Conservation (phyloP, 2,113 vertebrate genomes). For the Lycocorax pyrrhopterus region DNA sequence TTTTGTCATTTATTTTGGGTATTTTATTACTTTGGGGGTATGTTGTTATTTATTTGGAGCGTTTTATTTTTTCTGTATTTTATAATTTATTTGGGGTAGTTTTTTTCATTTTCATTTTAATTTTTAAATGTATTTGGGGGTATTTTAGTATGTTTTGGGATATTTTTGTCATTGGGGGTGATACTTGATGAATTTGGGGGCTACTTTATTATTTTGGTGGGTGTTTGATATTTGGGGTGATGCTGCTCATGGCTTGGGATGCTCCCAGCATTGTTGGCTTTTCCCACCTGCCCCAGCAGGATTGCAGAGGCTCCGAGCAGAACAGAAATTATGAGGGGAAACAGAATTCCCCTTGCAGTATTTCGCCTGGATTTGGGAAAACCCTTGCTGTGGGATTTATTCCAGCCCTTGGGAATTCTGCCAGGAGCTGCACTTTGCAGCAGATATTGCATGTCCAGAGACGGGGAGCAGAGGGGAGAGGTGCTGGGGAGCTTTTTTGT, state of each 20-base stretch:
- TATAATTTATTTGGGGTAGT: background rate
- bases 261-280: background rate
- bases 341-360: fast-evolving
- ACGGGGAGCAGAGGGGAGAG: background rate
- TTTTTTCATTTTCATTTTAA: background rate
- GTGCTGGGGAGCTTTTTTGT: background rate
- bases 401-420: fast-evolving
- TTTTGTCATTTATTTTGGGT: fast-evolving
- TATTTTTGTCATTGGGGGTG: background rate
- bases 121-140: background rate
- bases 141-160: fast-evolving
- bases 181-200: background rate
- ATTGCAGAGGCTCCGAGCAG: fast-evolving
- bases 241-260: background rate
- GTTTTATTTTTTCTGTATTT: background rate
- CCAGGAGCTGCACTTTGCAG: background rate
- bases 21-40: background rate
- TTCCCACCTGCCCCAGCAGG: background rate
- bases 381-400: background rate
- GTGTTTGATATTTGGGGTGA: fast-evolving
- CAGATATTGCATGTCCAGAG: fast-evolving
- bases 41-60: background rate
- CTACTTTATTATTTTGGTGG: background rate
- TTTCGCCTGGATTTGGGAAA: background rate
- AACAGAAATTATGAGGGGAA: background rate